Conservation (phyloP, 2,888 invertebrate species). For the Mythimna ferrago region DNA sequence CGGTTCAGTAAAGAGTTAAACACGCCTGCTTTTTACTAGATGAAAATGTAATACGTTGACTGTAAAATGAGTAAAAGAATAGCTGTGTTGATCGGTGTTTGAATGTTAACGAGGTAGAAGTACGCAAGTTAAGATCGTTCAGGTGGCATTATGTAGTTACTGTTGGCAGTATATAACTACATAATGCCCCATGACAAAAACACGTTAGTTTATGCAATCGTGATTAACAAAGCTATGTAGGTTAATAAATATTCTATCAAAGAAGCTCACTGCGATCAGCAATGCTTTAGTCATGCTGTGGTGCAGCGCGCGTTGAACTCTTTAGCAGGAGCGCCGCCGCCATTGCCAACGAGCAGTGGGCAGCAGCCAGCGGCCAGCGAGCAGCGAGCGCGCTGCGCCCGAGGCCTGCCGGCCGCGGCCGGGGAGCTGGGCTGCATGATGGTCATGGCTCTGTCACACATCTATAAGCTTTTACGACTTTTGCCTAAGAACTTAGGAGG, state of each 20-base stretch:
- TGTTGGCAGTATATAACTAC: too few species aligned
- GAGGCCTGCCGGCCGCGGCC: background rate
- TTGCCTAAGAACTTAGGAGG: background rate
- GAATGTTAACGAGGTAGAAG: background rate
- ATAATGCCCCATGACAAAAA: background rate
- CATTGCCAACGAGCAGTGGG: background rate
- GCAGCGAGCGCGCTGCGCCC: background rate
- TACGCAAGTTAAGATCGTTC: background rate
- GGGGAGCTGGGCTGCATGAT: background rate
- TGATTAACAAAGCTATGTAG: background rate
- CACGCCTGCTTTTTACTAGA: too few species aligned
- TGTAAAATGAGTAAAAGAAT: too few species aligned
- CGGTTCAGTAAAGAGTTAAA: too few species aligned
- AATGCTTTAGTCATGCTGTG: background rate
- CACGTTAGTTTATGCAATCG: background rate
- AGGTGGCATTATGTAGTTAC: background rate
- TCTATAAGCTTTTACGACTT: background rate
- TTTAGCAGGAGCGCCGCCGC: constrained; percentile 47
- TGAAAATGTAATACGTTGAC: too few species aligned
- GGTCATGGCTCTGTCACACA: background rate
- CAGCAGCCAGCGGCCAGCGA: too few species aligned
- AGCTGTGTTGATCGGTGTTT: too few species aligned
- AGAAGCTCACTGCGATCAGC: background rate
- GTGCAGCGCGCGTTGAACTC: constrained; percentile 67
- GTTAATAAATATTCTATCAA: background rate